Conservation (phyloP, 2,888 invertebrate genomes). For the Drepana falcataria region DNA sequence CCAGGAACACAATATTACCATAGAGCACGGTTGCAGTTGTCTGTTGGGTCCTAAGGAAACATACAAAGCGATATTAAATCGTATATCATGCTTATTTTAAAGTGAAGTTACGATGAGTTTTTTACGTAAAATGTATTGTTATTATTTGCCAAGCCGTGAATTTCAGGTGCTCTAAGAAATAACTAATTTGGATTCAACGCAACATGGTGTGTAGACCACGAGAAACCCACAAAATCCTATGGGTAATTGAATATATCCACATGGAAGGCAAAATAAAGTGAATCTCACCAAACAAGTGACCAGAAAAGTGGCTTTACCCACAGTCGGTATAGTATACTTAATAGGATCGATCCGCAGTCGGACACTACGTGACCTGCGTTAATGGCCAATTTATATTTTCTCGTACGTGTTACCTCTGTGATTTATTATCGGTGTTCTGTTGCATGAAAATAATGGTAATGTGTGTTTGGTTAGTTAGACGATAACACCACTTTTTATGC, state of each 20-base stretch:
- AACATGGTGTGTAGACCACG: no score
- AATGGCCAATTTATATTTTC: constrained; percentile 16
- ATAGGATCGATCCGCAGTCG: constrained; percentile 36
- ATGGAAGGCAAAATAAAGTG: constrained; percentile 9
- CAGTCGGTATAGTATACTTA: constrained; percentile 9
- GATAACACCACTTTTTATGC: neutral
- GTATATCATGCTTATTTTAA: no score
- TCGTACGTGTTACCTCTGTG: constrained; percentile 7
- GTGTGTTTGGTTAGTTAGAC: constrained; percentile 3
- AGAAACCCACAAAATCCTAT: neutral
- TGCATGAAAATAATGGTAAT: constrained; percentile 5
- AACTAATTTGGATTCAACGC: no score
- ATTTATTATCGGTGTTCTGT: constrained; percentile 7
- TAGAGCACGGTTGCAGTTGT: no score
- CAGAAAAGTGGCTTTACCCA: constrained; percentile 8
- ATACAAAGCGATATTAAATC: no score
- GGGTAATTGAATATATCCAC: neutral
- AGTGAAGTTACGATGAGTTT: no score
- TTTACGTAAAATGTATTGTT: no score
- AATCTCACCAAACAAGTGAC: constrained; percentile 31
- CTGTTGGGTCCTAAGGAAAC: no score
- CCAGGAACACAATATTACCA: no score
- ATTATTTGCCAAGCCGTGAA: no score
- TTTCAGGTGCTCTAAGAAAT: no score
- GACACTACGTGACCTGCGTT: constrained; percentile 40